Evolutionary conservation across 2,888 invertebrate genomes (phyloP).

Genomic region (Drosophila phalerata): DNA sequence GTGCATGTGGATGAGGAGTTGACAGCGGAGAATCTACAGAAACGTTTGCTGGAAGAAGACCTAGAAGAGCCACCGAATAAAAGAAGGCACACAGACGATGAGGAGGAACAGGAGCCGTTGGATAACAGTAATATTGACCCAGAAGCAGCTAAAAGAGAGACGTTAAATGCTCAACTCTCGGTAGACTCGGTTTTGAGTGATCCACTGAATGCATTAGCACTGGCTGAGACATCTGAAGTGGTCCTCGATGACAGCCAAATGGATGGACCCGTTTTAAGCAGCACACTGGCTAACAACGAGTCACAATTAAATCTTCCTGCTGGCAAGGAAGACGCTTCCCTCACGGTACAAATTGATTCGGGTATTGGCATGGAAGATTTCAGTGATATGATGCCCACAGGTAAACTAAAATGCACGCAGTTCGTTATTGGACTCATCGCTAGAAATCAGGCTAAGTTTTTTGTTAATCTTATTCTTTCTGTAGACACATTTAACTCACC

Average conservation of each 20-base stretch:
- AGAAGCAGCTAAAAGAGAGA: neutral
- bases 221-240: slow-evolving; percentile 10
- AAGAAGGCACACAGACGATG: slow-evolving; percentile 1
- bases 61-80: slow-evolving; percentile 10
- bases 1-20: neutral
- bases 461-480: slow-evolving; percentile 61
- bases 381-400: slow-evolving; percentile 35
- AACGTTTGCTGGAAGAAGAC: slow-evolving; percentile 2
- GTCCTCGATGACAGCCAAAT: slow-evolving; percentile 20
- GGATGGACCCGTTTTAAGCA: slow-evolving; percentile 30
- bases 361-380: slow-evolving; percentile 57
- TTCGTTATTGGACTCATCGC: slow-evolving; percentile 1
- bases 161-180: slow-evolving; percentile 23
- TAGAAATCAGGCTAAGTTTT: slow-evolving; percentile 53
- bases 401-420: slow-evolving; percentile 52
- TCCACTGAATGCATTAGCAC: slow-evolving; percentile 6
- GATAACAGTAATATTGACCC: neutral
- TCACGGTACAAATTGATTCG: slow-evolving; percentile 41
- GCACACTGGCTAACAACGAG: slow-evolving; percentile 42
- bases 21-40: neutral
- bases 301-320: slow-evolving; percentile 3
- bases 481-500: slow-evolving; percentile 54
- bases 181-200: slow-evolving; percentile 36
- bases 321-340: neutral
- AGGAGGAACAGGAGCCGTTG: neutral